Percentiles rank a stretch among this genome's conserved stretches.
Evolutionary conservation across 2,888 invertebrate species (phyloP).

Genomic region (Octodonta nipae): DNA sequence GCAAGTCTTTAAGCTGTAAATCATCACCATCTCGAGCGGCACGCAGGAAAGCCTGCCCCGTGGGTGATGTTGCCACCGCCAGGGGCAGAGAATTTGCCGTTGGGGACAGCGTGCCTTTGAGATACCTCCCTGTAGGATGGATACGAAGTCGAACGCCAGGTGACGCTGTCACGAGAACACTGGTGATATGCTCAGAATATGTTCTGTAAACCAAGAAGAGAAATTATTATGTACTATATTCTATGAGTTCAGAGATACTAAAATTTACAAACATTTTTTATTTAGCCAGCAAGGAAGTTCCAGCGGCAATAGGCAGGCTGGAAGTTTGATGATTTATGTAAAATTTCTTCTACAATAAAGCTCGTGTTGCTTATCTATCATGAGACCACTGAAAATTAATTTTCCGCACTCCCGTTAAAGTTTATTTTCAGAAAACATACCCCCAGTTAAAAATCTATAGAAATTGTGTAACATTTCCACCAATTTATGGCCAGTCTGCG

Average conservation of each 20-base stretch:
- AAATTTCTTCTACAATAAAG: too few species aligned
- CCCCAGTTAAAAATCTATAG: too few species aligned
- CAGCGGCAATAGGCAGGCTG: not conserved
- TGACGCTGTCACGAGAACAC: constrained; percentile 25
- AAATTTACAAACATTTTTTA: too few species aligned
- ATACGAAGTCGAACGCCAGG: constrained; percentile 28
- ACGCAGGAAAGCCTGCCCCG: constrained; percentile 36
- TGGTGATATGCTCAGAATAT: constrained; percentile 6
- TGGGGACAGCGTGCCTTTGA: constrained; percentile 36
- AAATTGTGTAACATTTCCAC: too few species aligned
- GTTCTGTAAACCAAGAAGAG: not conserved
- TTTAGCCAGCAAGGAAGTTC: not conserved
- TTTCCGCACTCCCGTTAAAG: too few species aligned
- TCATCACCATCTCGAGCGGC: constrained; percentile 44
- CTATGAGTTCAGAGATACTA: too few species aligned
- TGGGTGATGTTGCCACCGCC: constrained; percentile 26
- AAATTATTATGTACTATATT: too few species aligned
- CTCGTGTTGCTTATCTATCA: too few species aligned
- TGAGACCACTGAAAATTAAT: too few species aligned
- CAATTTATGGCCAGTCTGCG: too few species aligned
- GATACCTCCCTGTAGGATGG: constrained; percentile 31
- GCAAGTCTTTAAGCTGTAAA: constrained; percentile 33
- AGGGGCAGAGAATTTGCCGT: constrained; percentile 30
- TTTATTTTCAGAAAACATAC: too few species aligned
- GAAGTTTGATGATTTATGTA: too few species aligned